Conservation (phyloP, 2,888 invertebrate species). For the Trissonchulus latispiculum region DNA sequence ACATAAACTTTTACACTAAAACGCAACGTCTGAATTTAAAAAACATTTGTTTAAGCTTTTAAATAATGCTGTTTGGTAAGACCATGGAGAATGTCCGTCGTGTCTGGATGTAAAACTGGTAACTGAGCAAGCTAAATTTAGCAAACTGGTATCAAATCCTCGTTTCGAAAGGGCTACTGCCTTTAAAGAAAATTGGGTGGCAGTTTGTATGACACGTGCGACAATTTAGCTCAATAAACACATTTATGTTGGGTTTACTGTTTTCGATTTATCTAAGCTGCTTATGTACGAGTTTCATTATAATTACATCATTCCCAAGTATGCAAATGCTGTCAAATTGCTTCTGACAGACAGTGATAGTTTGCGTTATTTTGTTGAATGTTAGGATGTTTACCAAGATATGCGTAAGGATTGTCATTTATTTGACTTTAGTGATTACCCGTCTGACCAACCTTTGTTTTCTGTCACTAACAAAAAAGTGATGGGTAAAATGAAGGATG, state of each 20-base stretch:
- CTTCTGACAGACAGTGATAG: too few species aligned
- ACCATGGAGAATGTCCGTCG: not conserved
- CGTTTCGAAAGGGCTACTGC: not conserved
- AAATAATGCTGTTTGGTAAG: conserved; percentile 6
- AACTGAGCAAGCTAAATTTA: not conserved
- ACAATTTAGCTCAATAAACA: not conserved
- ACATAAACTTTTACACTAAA: conserved; percentile 21
- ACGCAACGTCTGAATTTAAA: conserved; percentile 16
- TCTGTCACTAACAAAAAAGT: too few species aligned
- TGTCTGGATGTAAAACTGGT: not conserved
- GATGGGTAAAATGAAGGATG: too few species aligned
- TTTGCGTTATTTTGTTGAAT: too few species aligned
- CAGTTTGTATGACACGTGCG: not conserved
- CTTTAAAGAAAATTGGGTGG: not conserved
- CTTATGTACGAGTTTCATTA: too few species aligned
- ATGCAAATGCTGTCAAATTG: too few species aligned
- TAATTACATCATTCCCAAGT: too few species aligned
- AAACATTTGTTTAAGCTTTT: conserved; percentile 24
- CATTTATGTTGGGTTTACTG: conserved; percentile 7
- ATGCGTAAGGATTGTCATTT: too few species aligned
- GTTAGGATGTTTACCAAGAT: too few species aligned
- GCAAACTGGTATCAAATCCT: not conserved
- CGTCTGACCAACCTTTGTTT: too few species aligned
- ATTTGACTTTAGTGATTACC: too few species aligned
- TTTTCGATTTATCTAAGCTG: too few species aligned